phyloP scores from a whole-genome alignment of 2,113 vertebrate species.

The Python bivittatus region DNA sequence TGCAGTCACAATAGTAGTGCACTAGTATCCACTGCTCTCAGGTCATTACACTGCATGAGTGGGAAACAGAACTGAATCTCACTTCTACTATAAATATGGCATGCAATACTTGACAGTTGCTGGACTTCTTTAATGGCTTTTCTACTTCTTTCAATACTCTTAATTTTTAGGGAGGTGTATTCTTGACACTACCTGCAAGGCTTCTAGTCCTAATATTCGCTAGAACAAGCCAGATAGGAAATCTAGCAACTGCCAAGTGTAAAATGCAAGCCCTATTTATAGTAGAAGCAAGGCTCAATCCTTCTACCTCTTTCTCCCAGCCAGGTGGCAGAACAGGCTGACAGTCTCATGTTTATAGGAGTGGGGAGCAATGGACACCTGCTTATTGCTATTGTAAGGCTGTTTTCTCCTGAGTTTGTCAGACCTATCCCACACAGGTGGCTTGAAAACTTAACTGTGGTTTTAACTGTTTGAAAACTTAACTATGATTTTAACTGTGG shows the following conservation, averaged over 20 bases:
- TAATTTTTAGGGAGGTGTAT: not conserved
- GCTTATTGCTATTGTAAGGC: not conserved
- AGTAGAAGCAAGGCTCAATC: not conserved
- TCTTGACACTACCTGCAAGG: not conserved
- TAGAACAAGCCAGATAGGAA: not conserved
- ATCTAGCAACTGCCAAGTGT: not conserved
- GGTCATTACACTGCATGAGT: not conserved
- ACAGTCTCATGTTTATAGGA: not conserved
- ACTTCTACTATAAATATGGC: not conserved
- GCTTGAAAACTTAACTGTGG: not conserved
- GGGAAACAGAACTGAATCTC: not conserved
- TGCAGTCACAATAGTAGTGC: not conserved
- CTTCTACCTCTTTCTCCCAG: not conserved
- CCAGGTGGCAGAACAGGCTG: not conserved
- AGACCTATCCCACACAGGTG: not conserved
- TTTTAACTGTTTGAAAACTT: not conserved
- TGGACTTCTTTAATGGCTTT: not conserved
- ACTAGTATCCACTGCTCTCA: not conserved
- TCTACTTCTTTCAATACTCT: not conserved
- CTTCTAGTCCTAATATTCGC: not conserved
- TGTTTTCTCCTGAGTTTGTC: not conserved
- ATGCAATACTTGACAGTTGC: not conserved
- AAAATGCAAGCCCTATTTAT: not conserved
- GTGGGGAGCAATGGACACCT: not conserved
- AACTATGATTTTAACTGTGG: not conserved